phyloP scores from a whole-genome alignment of 1,140 invertebrate species.

The Pseudoatta argentina region DNA sequence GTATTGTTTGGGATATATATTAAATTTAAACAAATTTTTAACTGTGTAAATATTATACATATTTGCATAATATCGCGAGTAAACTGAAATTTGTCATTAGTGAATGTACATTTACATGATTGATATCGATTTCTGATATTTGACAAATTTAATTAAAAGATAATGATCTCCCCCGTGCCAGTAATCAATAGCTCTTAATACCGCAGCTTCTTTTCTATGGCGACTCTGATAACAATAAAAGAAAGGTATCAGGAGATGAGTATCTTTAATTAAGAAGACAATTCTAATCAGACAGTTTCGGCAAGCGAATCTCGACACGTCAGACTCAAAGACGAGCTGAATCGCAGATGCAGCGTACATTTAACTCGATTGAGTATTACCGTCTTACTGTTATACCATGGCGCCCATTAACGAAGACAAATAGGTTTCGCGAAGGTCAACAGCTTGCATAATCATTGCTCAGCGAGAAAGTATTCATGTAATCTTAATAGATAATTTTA shows the following conservation, averaged over 20 bases:
- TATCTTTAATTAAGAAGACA: constrained; percentile 65
- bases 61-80: neutral
- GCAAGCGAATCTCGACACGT: neutral
- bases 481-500: neutral
- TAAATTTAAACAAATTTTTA: too few species aligned
- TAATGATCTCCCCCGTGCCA: neutral
- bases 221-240: constrained; percentile 52
- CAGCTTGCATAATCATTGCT: constrained; percentile 28
- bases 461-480: neutral
- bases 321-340: constrained; percentile 41
- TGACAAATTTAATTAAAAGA: constrained; percentile 42
- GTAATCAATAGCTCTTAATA: constrained; percentile 39
- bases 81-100: neutral
- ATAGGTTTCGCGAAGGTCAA: constrained; percentile 35
- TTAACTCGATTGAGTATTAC: constrained; percentile 27
- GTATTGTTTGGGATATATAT: too few species aligned
- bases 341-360: neutral
- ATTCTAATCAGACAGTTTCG: constrained; percentile 67
- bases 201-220: neutral
- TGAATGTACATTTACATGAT: neutral
- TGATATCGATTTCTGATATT: constrained; percentile 20
- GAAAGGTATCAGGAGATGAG: constrained; percentile 37
- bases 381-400: constrained; percentile 9
- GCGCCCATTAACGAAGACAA: constrained; percentile 47
- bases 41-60: neutral